Conservation (phyloP, 35 echinoderm and acorn worm species). For the Acanthaster planci region DNA sequence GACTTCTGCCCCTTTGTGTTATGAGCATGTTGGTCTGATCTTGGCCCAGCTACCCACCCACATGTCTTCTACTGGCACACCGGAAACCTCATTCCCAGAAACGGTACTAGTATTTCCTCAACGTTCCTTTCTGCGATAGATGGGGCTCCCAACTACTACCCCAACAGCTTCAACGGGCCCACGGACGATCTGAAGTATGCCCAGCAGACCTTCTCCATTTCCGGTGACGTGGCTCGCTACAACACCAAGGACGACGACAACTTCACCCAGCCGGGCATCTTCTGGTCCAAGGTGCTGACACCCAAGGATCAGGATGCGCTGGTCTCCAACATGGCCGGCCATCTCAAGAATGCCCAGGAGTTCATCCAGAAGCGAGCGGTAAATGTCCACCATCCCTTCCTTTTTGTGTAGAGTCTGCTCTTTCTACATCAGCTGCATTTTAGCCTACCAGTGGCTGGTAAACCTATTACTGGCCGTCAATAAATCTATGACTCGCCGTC, state of each 20-base stretch:
- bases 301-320: conserved; percentile 52
- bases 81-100: too few species aligned
- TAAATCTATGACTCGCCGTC: background rate
- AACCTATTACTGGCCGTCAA: too few species aligned
- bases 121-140: conserved; percentile 26
- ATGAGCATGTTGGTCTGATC: too few species aligned
- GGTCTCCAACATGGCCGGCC: conserved; percentile 86
- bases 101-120: too few species aligned
- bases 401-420: background rate
- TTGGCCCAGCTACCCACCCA: too few species aligned
- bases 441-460: background rate
- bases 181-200: conserved; percentile 45
- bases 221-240: conserved; percentile 69
- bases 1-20: too few species aligned
- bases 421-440: background rate
- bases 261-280: conserved; percentile 68
- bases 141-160: conserved; percentile 97
- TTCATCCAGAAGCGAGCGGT: conserved; percentile 91
- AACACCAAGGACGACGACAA: conserved; percentile 85
- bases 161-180: conserved; percentile 92
- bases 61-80: too few species aligned
- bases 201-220: background rate
- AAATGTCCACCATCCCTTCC: conserved; percentile 19
- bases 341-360: conserved; percentile 76
- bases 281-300: conserved; percentile 79